Conservation (phyloP, 2,797 vertebrate genomes). For the Lates japonicus region DNA sequence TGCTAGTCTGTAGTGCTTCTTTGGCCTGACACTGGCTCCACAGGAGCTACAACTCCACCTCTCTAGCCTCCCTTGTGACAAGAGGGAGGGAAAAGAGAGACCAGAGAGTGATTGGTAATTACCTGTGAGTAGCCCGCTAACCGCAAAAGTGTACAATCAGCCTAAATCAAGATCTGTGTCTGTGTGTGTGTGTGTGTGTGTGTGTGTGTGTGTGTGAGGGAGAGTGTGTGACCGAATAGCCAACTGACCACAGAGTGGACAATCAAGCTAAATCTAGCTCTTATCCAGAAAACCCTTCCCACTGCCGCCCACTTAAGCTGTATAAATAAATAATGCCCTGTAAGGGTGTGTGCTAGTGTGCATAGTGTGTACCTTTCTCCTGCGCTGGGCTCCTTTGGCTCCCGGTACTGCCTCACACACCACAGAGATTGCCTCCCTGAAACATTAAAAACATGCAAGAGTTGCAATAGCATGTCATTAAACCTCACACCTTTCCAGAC, state of each 20-base stretch:
- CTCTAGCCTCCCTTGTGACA: slow-evolving; percentile 67
- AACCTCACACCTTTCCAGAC: slow-evolving; percentile 54
- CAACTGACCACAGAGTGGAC: slow-evolving; percentile 81
- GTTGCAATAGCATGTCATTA: slow-evolving; percentile 49
- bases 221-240: slow-evolving; percentile 55
- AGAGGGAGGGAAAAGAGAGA: slow-evolving; percentile 53
- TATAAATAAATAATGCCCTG: slow-evolving; percentile 82
- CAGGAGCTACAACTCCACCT: slow-evolving; percentile 49
- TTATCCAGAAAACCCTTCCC: slow-evolving; percentile 73
- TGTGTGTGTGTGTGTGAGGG: slow-evolving; percentile 13
- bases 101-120: slow-evolving; percentile 74
- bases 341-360: slow-evolving; percentile 62
- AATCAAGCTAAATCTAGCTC: slow-evolving; percentile 80
- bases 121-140: slow-evolving; percentile 72
- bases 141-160: slow-evolving; percentile 68
- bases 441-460: slow-evolving; percentile 57
- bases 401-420: slow-evolving; percentile 97
- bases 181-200: slow-evolving; percentile 25
- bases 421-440: slow-evolving; percentile 96
- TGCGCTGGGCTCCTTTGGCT: slow-evolving; percentile 94
- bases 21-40: slow-evolving; percentile 60
- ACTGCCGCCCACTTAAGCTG: slow-evolving; percentile 75
- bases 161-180: slow-evolving; percentile 66
- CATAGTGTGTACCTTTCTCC: slow-evolving; percentile 93
- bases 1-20: slow-evolving; percentile 56